These are phyloP conservation scores for Tetanocera ferruginea DNA, from an alignment of 2,888 invertebrate genomes.

Conservation along the genomic window DNA sequence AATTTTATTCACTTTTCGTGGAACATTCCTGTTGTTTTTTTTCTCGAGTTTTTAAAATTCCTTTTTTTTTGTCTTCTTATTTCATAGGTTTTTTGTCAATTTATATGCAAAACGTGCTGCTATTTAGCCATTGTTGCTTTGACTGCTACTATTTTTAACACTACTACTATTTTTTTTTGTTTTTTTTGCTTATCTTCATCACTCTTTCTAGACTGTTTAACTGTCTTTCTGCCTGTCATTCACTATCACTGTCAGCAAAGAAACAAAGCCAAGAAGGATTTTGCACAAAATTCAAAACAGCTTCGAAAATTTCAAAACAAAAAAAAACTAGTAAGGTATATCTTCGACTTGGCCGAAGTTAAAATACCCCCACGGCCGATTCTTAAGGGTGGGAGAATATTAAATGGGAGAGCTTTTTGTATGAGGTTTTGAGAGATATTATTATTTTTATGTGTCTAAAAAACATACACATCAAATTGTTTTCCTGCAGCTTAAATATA, in stretches of 20 bases:
- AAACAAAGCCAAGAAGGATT: too few relatives aligned
- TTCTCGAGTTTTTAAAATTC: background rate
- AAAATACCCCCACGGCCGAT: too few relatives aligned
- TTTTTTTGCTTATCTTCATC: background rate
- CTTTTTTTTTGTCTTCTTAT: background rate
- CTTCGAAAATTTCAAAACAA: too few relatives aligned
- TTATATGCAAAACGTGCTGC: slow-evolving; percentile 29
- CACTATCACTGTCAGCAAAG: slow-evolving; percentile 6
- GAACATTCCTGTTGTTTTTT: background rate
- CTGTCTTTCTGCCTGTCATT: slow-evolving; percentile 27
- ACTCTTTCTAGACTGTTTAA: background rate
- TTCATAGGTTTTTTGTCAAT: slow-evolving; percentile 19
- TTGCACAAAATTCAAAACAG: background rate
- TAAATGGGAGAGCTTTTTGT: too few relatives aligned
- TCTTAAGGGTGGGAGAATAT: too few relatives aligned
- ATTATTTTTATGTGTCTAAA: too few relatives aligned
- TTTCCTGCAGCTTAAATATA: too few relatives aligned
- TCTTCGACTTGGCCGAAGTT: too few relatives aligned
- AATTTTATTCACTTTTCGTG: slow-evolving; percentile 18
- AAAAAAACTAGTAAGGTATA: too few relatives aligned
- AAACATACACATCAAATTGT: too few relatives aligned
- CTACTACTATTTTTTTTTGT: background rate
- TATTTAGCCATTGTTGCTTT: slow-evolving; percentile 16
- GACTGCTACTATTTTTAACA: background rate
- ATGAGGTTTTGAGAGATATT: too few relatives aligned